Evolutionary conservation across 2,888 invertebrate species (phyloP).

Genomic region (Myopa tessellatipennis): DNA sequence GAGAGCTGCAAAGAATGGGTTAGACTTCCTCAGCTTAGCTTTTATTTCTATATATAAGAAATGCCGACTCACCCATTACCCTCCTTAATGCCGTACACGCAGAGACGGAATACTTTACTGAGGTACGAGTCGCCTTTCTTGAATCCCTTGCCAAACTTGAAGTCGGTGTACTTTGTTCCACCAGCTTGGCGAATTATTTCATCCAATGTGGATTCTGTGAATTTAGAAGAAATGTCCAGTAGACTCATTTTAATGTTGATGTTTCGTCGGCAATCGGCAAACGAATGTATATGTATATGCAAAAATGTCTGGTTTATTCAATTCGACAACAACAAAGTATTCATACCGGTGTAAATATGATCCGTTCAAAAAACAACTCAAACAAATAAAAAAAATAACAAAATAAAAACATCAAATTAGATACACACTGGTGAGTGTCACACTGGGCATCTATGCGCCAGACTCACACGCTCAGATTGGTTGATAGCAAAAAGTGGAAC

Average conservation of each 20-base stretch:
- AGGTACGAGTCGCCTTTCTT: slow-evolving; percentile 79
- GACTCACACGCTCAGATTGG: too few relatives aligned
- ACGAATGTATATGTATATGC: too few relatives aligned
- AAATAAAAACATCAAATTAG: too few relatives aligned
- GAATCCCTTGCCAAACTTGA: slow-evolving; percentile 67
- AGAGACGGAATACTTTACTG: slow-evolving; percentile 74
- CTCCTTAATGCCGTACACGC: slow-evolving; percentile 67
- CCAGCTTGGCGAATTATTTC: slow-evolving; percentile 65
- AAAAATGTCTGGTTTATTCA: too few relatives aligned
- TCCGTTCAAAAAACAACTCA: too few relatives aligned
- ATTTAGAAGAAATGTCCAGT: slow-evolving; percentile 63
- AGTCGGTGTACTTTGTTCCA: slow-evolving; percentile 65
- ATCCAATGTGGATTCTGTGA: slow-evolving; percentile 67
- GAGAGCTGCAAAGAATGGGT: slow-evolving; percentile 46
- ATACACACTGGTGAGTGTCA: too few relatives aligned
- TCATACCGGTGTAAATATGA: too few relatives aligned
- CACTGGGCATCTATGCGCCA: too few relatives aligned
- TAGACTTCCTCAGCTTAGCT: background rate
- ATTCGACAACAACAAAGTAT: too few relatives aligned
- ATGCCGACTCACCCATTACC: slow-evolving; percentile 50
- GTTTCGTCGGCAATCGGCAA: background rate
- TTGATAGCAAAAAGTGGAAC: too few relatives aligned
- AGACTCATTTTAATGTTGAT: slow-evolving; percentile 50
- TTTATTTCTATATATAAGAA: background rate
- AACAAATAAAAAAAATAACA: too few relatives aligned